Evolutionary conservation across 64 coral and sea anemone genomes (phyloP), one percentile per base, ranked within the genome.

Genomic region (Pocillopora damicornis): DNA sequence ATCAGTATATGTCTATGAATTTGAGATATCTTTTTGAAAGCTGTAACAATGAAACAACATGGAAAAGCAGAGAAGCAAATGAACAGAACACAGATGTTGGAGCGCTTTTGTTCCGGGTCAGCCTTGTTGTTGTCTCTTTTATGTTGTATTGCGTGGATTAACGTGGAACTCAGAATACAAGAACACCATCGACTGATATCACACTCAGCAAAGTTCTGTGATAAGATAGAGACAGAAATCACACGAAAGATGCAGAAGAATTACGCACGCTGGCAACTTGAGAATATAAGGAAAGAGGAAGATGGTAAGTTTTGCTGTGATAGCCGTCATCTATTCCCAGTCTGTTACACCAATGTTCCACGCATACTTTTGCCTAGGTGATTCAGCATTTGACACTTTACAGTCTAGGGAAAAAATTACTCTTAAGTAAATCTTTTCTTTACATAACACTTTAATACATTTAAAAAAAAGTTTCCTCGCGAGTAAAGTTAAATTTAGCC

Each of bases 101-200:
- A 84, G 22, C 45, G 18, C 37, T 84, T 72, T 36, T 72, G 35
- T 65, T 84, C 63, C 20, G 42, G 9, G 36, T 84, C 64, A 84
- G 35, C 36, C 63, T 84, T 84, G 64, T 37, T 84, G 36, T 84
- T 84, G 81, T 84, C 81, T 57, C 15, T 72, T 69, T 1, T 72
- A 7, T 84, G 81, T 84, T 72, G 81, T 84, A 71, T 84, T 16
- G 38, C 64, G 5, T 0, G 69, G 18, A 72, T 84, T 72, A 38
- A 65, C 37, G 18, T 57, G 63, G 81, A 84, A 84, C 64, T 84
- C 64, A 84, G 17, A 84, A 84, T 72, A 67, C 64, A 84, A 69
- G 63, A 71, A 84, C 63, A 84, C 18, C 36, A 25, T 71, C 63
- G 81, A 58, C 65, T 69, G 16, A 84, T 84, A 84, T 71, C 64